Conservation (phyloP, 2,113 vertebrate species). For the Sturnira hondurensis region DNA sequence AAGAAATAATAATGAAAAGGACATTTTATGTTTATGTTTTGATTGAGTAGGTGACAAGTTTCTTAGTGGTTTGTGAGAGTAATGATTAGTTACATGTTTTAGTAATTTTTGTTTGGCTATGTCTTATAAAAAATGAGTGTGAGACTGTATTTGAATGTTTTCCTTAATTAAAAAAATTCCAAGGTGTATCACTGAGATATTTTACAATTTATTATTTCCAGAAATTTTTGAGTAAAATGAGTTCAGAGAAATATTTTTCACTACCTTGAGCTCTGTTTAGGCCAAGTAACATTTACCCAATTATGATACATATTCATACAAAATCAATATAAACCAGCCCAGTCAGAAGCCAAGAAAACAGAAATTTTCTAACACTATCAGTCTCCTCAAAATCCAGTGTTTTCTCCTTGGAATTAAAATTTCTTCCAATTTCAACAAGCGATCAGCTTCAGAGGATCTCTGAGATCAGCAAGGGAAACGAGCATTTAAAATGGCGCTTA, state of each 20-base stretch:
- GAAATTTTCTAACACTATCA: not conserved
- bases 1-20: not conserved
- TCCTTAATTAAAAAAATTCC: not conserved
- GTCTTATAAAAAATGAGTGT: not conserved
- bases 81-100: not conserved
- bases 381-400: not conserved
- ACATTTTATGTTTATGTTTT: not conserved
- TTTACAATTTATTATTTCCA: not conserved
- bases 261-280: not conserved
- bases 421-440: not conserved
- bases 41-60: not conserved
- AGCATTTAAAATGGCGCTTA: not conserved
- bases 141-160: not conserved
- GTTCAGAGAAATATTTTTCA: not conserved
- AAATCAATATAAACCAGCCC: not conserved
- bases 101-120: not conserved
- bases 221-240: not conserved
- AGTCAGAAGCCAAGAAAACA: not conserved
- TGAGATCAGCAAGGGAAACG: not conserved
- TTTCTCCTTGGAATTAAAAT: not conserved
- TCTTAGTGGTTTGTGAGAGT: not conserved
- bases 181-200: not conserved
- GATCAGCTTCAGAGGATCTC: not conserved
- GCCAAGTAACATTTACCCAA: not conserved
- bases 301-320: not conserved